Base-by-base conservation (phyloP, 2,113 vertebrate species). In the Prionailurus bengalensis region DNA sequence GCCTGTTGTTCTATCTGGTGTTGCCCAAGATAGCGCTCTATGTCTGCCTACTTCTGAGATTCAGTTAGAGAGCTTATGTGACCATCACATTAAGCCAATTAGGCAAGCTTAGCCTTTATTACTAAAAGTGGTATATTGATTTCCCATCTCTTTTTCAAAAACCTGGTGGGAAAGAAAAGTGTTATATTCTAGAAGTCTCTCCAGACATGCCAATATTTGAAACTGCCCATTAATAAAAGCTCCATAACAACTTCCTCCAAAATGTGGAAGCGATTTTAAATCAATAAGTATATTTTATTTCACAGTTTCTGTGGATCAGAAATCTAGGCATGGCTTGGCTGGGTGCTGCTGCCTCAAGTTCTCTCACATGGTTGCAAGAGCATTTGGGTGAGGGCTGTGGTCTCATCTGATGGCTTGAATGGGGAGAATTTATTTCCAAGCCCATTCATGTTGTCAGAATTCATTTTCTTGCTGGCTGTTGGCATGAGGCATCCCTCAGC, bases 131-230 rank as follows among this genome's bases (percentile, higher is more conserved):
- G 23, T 17, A 13, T 55, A 68, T 36, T 92, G 16, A 39, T 73
- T 97, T 95, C 23, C 33, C 17, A 27, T 84, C 39, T 91, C 29
- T 84, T 97, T 87, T 87, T 88, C 16, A 89, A 88, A 95, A 76
- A 70, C 25, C 27, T 42, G 15, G 0, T 86, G 66, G 23, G 45
- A 71, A 91, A 95, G 45, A 80, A 89, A 74, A 90, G 19, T 29
- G 42, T 65, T 76, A 27, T 19, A 8, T 68, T 90, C 45, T 39
- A 71, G 63, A 92, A 33, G n/a, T 78, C 39, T 82, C 8, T 39
- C 31, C 3, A 65, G 19, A 65, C 6, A 78, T 3, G n/a, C 23
- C 17, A 55, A 36, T 11, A 25, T 85, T 82, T 63, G 78, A 89
- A 86, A 94, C 39, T 94, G 45, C 15, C 25, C 2, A 51, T 71